Evolutionary conservation across 2,888 invertebrate genomes (phyloP).

Genomic region (Pandemis corylana): DNA sequence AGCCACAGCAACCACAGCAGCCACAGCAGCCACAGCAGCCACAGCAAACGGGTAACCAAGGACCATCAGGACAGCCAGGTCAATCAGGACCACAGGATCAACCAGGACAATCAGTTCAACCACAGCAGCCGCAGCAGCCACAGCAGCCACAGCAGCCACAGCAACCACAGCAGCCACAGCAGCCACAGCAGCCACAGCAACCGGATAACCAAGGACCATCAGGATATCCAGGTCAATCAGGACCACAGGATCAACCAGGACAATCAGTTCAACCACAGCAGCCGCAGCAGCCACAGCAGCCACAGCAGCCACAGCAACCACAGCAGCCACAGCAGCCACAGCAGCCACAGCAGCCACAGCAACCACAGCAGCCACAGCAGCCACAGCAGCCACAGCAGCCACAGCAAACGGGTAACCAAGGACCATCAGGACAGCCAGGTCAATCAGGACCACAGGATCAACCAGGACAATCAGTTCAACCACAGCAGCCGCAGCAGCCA

Average conservation of each 20-base stretch:
- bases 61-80: background rate
- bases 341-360: background rate
- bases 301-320: background rate
- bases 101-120: slow-evolving; percentile 43
- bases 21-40: too few relatives aligned
- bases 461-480: background rate
- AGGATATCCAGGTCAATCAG: too few relatives aligned
- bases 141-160: background rate
- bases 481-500: background rate
- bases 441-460: too few relatives aligned
- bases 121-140: slow-evolving; percentile 21
- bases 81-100: background rate
- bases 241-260: too few relatives aligned
- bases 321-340: background rate
- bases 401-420: too few relatives aligned
- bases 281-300: slow-evolving; percentile 8
- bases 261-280: background rate
- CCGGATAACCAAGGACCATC: too few relatives aligned
- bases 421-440: too few relatives aligned
- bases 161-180: slow-evolving; percentile 44
- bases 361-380: background rate
- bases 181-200: slow-evolving; percentile 29
- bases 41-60: too few relatives aligned
- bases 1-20: background rate
- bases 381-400: too few relatives aligned